Base-by-base conservation (phyloP, 37 sponge, comb jelly and placozoan genomes). In the Beroe forskalii region DNA sequence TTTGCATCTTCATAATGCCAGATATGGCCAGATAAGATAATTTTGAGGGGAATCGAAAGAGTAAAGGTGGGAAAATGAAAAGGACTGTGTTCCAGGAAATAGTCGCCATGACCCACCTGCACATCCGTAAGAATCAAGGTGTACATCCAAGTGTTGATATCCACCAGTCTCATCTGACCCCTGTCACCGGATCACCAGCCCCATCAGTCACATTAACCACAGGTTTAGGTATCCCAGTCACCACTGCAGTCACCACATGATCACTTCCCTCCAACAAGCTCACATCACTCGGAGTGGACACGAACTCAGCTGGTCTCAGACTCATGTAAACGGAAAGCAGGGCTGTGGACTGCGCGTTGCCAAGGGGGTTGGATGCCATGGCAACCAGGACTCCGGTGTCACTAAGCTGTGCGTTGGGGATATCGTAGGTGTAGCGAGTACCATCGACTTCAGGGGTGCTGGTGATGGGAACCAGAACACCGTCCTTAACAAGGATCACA, bases 21-120 rank as follows among this genome's bases (percentile, higher is more conserved):
- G n/a, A n/a, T n/a, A n/a, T n/a, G n/a, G n/a, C n/a, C n/a, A n/a
- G n/a, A n/a, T n/a, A n/a, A n/a, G n/a, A n/a, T n/a, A n/a, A n/a
- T n/a, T n/a, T n/a, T n/a, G n/a, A n/a, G n/a, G n/a, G n/a, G n/a
- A n/a, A n/a, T n/a, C n/a, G n/a, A n/a, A n/a, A n/a, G n/a, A n/a
- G n/a, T n/a, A n/a, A n/a, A n/a, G n/a, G n/a, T n/a, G n/a, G n/a
- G n/a, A n/a, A n/a, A n/a, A n/a, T n/a, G n/a, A n/a, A n/a, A n/a
- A n/a, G n/a, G n/a, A n/a, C n/a, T n/a, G n/a, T n/a, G n/a, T n/a
- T n/a, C n/a, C n/a, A n/a, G n/a, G n/a, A n/a, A n/a, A n/a, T n/a
- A n/a, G n/a, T n/a, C n/a, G n/a, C n/a, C n/a, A n/a, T n/a, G n/a
- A 64, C 66, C 25, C 4, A 64, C 72, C 72, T 69, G 72, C 28